Evolutionary conservation across 1,140 invertebrate genomes (phyloP).

Genomic region (Amphibalanus amphitrite): DNA sequence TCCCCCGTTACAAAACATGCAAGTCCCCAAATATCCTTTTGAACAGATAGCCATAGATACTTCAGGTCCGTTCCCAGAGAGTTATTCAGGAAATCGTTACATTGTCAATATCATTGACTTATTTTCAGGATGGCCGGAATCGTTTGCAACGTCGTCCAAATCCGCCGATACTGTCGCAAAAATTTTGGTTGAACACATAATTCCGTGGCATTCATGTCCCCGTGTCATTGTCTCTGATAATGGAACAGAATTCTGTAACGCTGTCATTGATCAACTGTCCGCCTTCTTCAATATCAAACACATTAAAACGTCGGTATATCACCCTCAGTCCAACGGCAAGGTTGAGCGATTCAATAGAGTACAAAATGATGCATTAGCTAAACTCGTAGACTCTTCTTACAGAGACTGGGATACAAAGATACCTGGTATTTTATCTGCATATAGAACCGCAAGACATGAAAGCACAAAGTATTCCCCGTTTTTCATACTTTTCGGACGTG

Average conservation of each 20-base stretch:
- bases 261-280: background rate
- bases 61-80: background rate
- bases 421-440: background rate
- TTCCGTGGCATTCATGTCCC: background rate
- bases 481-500: background rate
- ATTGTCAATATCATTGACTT: background rate
- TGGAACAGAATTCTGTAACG: background rate
- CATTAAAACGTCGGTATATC: background rate
- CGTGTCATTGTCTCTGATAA: background rate
- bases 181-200: background rate
- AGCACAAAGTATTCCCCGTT: background rate
- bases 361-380: background rate
- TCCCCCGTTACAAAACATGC: background rate
- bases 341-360: background rate
- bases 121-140: background rate
- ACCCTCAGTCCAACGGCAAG: background rate
- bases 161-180: background rate
- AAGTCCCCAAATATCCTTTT: background rate
- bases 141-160: background rate
- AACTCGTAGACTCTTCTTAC: background rate
- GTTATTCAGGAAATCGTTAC: background rate
- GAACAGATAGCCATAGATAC: background rate
- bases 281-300: background rate
- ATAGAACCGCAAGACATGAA: background rate
- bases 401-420: background rate